Base-by-base conservation (phyloP, 2,113 vertebrate species). In the Empidonax alnorum region DNA sequence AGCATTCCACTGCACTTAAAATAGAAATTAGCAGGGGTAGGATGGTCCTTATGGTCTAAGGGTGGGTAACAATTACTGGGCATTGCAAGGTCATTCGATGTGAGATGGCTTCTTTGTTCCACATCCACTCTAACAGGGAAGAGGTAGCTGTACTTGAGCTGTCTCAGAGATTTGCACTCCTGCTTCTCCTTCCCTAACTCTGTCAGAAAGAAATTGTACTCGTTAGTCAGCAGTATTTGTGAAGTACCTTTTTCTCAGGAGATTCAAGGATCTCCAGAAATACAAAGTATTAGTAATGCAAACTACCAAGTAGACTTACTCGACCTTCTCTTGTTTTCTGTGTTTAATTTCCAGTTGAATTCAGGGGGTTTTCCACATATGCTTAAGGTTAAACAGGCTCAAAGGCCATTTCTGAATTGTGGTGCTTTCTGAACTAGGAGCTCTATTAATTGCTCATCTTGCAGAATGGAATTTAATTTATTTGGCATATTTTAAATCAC, bases 1-100 rank as follows among this genome's bases (percentile, higher is more conserved):
- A 78, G 69, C 96, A 92, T 96, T 95, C 90, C 90, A 28, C 61
- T 8, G 41, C 56, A 18, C 93, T 81, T 30, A 84, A 96, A 97
- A 96, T 89, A 93, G 90, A 72, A 88, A 87, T 65, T 7, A 89
- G 73, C 76, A 65, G 93, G 6, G 0, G 35, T 90, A 47, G 50
- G 44, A 25, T 83, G 65, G 3, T 74, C 37, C 80, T 55, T 47
- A 66, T 5, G 72, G 88, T 89, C 72, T 21, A 24, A 33, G 79
- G 68, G 68, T 27, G 90, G 84, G 71, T 56, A 68, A 66, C 44
- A 76, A 65, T 62, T 30, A 56, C 72, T 50, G 75, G 50, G 82
- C 83, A 11, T 22, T 30, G 65, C 79, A 65, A 56, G 76, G 88
- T 42, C 85, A 22, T 8, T 20, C 2, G 1, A 21, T 24, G 68